Percentiles rank a stretch among this genome's conserved stretches.
Evolutionary conservation across 2,797 vertebrate species (phyloP).

Genomic region (Acipenser ruthenus): DNA sequence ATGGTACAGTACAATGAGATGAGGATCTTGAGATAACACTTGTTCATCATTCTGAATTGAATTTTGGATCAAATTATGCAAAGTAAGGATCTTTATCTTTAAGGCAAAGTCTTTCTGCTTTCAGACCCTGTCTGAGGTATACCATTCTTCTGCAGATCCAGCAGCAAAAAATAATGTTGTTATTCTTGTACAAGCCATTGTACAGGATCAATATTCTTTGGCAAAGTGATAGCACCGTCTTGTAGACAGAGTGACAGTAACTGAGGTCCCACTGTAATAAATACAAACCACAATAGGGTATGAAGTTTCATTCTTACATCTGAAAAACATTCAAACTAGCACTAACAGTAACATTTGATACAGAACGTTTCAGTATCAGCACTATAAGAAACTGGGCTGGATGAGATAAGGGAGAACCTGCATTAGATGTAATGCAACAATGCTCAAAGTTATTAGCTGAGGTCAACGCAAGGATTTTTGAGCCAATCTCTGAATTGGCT

Average conservation of each 20-base stretch:
- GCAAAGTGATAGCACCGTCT: conserved; percentile 13
- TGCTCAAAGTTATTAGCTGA: conserved; percentile 10
- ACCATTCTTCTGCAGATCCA: conserved; percentile 18
- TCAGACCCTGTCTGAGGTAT: conserved; percentile 3
- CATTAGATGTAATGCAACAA: conserved; percentile 18
- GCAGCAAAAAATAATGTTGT: conserved; percentile 25
- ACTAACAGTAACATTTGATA: conserved; percentile 18
- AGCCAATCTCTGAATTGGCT: background rate
- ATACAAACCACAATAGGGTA: conserved; percentile 9
- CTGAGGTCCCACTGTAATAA: conserved; percentile 13
- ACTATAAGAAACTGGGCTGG: background rate
- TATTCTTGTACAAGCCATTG: conserved; percentile 23
- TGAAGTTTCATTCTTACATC: conserved; percentile 13
- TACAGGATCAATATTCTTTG: conserved; percentile 24
- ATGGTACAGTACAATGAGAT: background rate
- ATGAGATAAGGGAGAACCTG: conserved; percentile 1
- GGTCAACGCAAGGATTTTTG: background rate
- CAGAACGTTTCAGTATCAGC: background rate
- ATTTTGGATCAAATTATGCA: conserved; percentile 10
- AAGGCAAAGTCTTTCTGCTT: background rate
- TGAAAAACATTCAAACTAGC: conserved; percentile 16
- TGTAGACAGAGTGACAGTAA: conserved; percentile 16
- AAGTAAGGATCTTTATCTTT: background rate
- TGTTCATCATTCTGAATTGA: background rate
- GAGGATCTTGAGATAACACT: background rate